Conservation (phyloP, 2,797 vertebrate species). For the Gallinago solitaria region DNA sequence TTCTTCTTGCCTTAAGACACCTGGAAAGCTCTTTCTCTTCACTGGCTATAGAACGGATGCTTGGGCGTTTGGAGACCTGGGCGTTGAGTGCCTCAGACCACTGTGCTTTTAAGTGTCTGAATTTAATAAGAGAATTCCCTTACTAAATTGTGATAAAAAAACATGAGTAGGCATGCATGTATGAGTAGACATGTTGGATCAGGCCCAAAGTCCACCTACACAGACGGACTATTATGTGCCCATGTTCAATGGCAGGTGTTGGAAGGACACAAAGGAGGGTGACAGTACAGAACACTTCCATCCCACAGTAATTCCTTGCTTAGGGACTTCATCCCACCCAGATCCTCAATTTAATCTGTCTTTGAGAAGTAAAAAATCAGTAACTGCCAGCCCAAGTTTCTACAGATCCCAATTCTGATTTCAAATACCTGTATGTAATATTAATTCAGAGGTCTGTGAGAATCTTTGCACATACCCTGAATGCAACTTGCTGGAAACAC, state of each 20-base stretch:
- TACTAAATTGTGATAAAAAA: neutral
- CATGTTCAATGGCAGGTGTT: neutral
- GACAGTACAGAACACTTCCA: neutral
- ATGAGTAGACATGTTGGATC: neutral
- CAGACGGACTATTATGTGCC: rapidly evolving
- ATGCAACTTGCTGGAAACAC: neutral
- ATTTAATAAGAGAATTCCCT: neutral
- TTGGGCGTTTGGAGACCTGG: neutral
- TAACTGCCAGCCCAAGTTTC: neutral
- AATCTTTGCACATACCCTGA: rapidly evolving
- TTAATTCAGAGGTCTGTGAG: neutral
- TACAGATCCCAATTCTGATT: neutral
- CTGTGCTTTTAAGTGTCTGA: neutral
- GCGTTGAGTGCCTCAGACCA: neutral
- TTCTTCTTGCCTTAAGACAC: neutral
- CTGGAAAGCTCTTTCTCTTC: neutral
- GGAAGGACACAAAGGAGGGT: neutral
- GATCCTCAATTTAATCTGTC: neutral
- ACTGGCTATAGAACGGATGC: neutral
- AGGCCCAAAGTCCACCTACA: neutral
- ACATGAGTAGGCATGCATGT: neutral
- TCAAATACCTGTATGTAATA: neutral
- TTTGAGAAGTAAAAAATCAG: neutral
- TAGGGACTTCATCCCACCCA: neutral
- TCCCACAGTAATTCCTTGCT: neutral